Percentiles rank a stretch among this genome's conserved stretches.
Conservation (phyloP, 2,888 invertebrate genomes). For the Clusia tigrina region DNA sequence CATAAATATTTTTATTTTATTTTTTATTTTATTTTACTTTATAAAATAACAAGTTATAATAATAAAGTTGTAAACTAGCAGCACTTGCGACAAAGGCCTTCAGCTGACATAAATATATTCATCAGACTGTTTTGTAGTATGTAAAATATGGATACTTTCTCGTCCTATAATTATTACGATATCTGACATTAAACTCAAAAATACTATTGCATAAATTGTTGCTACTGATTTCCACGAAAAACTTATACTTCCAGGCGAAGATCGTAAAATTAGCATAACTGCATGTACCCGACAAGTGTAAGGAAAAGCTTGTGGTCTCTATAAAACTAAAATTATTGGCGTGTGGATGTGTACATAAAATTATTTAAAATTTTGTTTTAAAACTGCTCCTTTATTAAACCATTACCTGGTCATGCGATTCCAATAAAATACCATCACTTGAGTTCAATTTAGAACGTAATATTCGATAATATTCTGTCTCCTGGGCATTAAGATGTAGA, state of each 20-base stretch:
- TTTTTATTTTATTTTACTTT: no score
- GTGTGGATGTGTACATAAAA: not conserved
- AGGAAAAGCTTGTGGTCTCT: slow-evolving; percentile 73
- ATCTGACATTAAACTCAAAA: slow-evolving; percentile 69
- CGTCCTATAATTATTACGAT: slow-evolving; percentile 71
- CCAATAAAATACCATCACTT: slow-evolving; percentile 69
- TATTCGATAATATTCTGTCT: slow-evolving; percentile 38
- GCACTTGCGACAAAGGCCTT: no score
- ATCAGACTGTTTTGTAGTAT: slow-evolving; percentile 71
- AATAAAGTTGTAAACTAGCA: no score
- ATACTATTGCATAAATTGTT: slow-evolving; percentile 72
- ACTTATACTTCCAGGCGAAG: slow-evolving; percentile 68
- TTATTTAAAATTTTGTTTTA: not conserved
- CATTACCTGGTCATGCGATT: slow-evolving; percentile 67
- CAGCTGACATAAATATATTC: slow-evolving; percentile 78
- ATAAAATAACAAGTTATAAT: no score
- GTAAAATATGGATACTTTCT: slow-evolving; percentile 70
- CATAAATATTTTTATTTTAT: no score
- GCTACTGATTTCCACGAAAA: slow-evolving; percentile 73
- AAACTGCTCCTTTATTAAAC: not conserved
- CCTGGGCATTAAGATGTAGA: slow-evolving; percentile 10
- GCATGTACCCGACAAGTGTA: slow-evolving; percentile 70
- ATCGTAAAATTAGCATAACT: slow-evolving; percentile 72
- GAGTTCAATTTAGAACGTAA: slow-evolving; percentile 68
- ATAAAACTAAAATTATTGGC: slow-evolving; percentile 65